A percentile compares a stretch with the other conserved stretches of the same genome.
Evolutionary conservation across 2,888 invertebrate genomes (phyloP).

Genomic region (Luffia ferchaultella): DNA sequence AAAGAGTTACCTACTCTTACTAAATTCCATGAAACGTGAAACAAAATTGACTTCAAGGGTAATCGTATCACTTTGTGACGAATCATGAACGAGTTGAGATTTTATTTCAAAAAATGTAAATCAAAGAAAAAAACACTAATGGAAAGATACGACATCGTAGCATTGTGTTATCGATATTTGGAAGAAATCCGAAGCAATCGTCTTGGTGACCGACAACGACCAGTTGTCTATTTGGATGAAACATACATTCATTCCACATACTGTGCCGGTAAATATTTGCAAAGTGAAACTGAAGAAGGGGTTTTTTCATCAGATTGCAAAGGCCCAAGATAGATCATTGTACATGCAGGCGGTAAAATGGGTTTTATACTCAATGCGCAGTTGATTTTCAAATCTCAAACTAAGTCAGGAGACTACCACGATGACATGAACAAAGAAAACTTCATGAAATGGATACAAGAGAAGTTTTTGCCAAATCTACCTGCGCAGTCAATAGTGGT

Average conservation of each 20-base stretch:
- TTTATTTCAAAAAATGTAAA: conserved; percentile 9
- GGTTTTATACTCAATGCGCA: conserved; percentile 6
- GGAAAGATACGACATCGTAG: conserved; percentile 9
- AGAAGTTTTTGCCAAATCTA: conserved; percentile 14
- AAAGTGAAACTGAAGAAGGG: conserved; percentile 3
- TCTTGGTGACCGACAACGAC: not conserved
- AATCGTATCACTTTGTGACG: conserved; percentile 9
- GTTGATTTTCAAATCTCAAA: not conserved
- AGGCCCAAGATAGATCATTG: conserved; percentile 6
- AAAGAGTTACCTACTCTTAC: not conserved
- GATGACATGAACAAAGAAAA: conserved; percentile 13
- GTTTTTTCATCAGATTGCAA: not conserved
- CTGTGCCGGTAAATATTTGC: conserved; percentile 8
- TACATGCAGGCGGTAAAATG: conserved; percentile 6
- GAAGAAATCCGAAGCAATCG: not conserved
- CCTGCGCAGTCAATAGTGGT: conserved; percentile 14
- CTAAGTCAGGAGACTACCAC: not conserved
- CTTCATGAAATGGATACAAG: conserved; percentile 14
- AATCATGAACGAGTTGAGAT: conserved; percentile 11
- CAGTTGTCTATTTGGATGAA: conserved; percentile 13
- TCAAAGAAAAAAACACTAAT: conserved; percentile 12
- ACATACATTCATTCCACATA: conserved; percentile 9
- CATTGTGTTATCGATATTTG: conserved; percentile 5
- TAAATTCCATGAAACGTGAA: not conserved
- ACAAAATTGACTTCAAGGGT: conserved; percentile 11